Conservation (phyloP, 2,113 vertebrate species). For the Chloebia gouldiae region DNA sequence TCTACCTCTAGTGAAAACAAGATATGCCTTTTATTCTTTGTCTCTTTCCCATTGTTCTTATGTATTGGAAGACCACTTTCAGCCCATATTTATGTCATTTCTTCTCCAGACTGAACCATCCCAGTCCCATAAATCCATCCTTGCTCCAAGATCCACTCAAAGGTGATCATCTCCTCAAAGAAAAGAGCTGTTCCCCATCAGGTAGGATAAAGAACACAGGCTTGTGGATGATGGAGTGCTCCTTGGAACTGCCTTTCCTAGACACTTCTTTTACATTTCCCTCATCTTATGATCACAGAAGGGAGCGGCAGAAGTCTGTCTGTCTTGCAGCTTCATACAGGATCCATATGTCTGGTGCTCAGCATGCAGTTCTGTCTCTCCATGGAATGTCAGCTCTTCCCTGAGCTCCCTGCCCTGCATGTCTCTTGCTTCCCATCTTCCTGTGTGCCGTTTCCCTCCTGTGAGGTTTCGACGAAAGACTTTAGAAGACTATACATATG, state of each 20-base stretch:
- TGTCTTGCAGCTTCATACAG: slow-evolving; percentile 20
- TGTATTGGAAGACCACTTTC: neutral
- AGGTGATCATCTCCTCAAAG: neutral
- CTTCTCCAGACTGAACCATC: neutral
- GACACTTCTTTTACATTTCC: neutral
- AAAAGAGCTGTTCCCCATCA: neutral
- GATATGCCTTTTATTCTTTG: neutral
- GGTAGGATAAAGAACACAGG: neutral
- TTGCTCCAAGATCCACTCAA: neutral
- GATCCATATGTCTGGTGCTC: slow-evolving; percentile 24
- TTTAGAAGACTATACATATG: slow-evolving; percentile 4
- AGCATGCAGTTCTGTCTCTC: neutral
- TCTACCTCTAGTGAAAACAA: neutral
- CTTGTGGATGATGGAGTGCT: neutral
- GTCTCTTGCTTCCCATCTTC: neutral
- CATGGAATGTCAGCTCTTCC: neutral
- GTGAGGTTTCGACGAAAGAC: neutral
- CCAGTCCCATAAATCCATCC: neutral
- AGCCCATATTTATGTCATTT: neutral
- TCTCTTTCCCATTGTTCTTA: neutral
- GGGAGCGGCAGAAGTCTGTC: slow-evolving; percentile 4
- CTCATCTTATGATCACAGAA: neutral
- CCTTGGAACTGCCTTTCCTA: neutral
- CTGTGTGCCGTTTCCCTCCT: neutral
- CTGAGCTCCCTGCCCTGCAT: neutral